These are phyloP conservation scores for Drosophila atroscutellata DNA, from an alignment of 2,888 invertebrate species.

Conservation along the genomic window DNA sequence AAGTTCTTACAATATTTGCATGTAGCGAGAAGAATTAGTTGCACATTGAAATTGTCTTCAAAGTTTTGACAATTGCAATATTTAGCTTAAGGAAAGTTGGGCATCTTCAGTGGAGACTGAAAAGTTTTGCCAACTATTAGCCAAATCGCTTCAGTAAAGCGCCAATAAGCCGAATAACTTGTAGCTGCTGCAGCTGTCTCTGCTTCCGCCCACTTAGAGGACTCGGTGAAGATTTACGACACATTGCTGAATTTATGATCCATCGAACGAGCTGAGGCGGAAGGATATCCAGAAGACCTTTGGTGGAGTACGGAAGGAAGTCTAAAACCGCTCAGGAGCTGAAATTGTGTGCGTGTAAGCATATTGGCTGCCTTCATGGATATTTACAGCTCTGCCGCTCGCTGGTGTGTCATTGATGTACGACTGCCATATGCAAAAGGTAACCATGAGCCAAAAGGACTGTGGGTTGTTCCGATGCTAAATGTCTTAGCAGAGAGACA, in stretches of 20 bases:
- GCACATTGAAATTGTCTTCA: conserved; percentile 51
- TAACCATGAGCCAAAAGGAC: conserved; percentile 26
- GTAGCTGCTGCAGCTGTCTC: conserved; percentile 47
- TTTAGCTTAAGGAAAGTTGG: conserved; percentile 60
- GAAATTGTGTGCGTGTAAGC: conserved; percentile 75
- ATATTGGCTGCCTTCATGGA: conserved; percentile 71
- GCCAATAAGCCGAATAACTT: conserved; percentile 72
- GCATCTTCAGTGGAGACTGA: conserved; percentile 29
- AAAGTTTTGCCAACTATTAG: conserved; percentile 75
- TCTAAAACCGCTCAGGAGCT: conserved; percentile 59
- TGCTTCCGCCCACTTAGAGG: conserved; percentile 22
- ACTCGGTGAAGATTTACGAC: conserved; percentile 65
- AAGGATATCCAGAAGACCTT: conserved; percentile 33
- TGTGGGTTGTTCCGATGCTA: conserved; percentile 12
- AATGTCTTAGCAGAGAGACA: conserved; percentile 67
- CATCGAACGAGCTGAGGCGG: conserved; percentile 58
- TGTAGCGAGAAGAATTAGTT: conserved; percentile 4
- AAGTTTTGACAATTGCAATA: conserved; percentile 71
- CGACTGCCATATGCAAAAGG: conserved; percentile 60
- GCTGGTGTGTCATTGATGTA: conserved; percentile 73
- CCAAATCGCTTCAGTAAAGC: conserved; percentile 62
- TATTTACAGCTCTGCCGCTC: conserved; percentile 67
- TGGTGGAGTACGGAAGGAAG: conserved; percentile 29
- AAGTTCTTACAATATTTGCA: conserved; percentile 29
- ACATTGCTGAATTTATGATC: conserved; percentile 72